Conservation (phyloP, 2,113 vertebrate genomes). For the Odocoileus virginianus region DNA sequence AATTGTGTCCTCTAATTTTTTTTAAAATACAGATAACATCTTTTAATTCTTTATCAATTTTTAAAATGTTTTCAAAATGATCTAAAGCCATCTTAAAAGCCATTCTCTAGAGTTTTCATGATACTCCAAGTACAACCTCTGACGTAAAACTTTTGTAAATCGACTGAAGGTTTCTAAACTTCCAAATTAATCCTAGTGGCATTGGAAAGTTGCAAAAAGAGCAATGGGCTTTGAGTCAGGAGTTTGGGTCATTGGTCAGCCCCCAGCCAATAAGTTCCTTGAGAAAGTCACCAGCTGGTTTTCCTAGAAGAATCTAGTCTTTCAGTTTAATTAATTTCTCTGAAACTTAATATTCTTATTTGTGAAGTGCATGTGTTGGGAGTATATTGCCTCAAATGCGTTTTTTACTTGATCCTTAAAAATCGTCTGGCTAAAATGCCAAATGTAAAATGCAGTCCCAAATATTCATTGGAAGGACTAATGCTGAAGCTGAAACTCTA, state of each 20-base stretch:
- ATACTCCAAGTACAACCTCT: background rate
- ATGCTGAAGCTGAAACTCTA: background rate
- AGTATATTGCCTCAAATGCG: background rate
- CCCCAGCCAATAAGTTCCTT: background rate
- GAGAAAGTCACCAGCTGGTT: background rate
- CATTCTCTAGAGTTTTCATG: conserved; percentile 42
- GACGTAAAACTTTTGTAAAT: background rate
- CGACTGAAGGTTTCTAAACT: background rate
- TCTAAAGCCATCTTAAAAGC: conserved; percentile 65
- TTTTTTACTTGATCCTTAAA: background rate
- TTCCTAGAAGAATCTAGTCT: background rate
- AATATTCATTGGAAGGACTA: background rate
- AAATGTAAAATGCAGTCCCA: background rate
- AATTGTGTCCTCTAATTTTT: background rate
- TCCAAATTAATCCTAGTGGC: background rate
- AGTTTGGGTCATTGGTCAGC: background rate
- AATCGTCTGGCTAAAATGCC: background rate
- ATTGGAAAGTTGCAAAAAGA: background rate
- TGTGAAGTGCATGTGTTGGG: background rate
- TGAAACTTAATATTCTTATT: background rate
- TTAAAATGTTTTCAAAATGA: conserved; percentile 71
- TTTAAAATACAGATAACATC: conserved; percentile 35
- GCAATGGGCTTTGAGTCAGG: background rate
- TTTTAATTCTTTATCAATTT: conserved; percentile 61
- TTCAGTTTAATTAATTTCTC: background rate